phyloP scores from a whole-genome alignment of 2,113 vertebrate genomes.

The Kryptolebias marmoratus region DNA sequence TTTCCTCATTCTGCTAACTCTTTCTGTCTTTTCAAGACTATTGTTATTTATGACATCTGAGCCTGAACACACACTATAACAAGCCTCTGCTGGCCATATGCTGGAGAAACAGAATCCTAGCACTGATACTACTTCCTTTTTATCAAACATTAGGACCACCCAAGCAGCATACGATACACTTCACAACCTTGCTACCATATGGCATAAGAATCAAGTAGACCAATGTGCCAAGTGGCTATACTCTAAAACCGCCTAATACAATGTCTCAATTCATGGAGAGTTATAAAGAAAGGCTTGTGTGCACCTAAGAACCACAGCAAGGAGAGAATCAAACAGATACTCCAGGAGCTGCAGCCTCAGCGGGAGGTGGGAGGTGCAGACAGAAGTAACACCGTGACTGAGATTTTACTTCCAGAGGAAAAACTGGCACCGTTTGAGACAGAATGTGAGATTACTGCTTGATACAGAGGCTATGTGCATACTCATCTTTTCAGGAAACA shows the following conservation, averaged over 20 bases:
- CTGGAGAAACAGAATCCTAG: conserved; percentile 31
- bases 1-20: neutral
- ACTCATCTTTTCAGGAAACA: conserved; percentile 39
- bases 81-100: conserved; percentile 41
- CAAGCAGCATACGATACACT: conserved; percentile 53
- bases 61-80: conserved; percentile 21
- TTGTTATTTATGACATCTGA: conserved; percentile 19
- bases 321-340: conserved; percentile 56
- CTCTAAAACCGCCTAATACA: conserved; percentile 59
- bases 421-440: conserved; percentile 38
- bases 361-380: conserved; percentile 36
- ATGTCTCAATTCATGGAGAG: conserved; percentile 52
- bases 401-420: conserved; percentile 45
- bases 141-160: conserved; percentile 66
- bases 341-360: conserved; percentile 32
- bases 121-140: conserved; percentile 24
- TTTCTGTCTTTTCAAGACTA: neutral
- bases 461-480: conserved; percentile 41
- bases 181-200: conserved; percentile 59
- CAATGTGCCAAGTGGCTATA: conserved; percentile 52
- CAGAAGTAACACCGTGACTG: conserved; percentile 40
- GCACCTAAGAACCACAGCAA: conserved; percentile 35
- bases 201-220: conserved; percentile 40
- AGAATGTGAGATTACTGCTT: conserved; percentile 34
- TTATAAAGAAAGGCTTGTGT: conserved; percentile 54